Base-by-base conservation (phyloP, 2,888 invertebrate genomes). In the Chloromyia formosa region DNA sequence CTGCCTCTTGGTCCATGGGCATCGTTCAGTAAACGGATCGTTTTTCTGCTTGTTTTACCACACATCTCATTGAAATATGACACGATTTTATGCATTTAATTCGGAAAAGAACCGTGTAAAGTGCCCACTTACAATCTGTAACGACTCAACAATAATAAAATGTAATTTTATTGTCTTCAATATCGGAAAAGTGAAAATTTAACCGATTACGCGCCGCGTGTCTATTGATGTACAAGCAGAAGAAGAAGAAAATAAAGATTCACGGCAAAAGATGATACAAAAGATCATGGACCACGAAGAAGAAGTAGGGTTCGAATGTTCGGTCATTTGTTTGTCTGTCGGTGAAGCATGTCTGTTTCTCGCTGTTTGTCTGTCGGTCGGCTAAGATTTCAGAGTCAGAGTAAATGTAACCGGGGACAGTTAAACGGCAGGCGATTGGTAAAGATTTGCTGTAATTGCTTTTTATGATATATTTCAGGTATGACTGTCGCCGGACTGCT, bases 71-170 rank as follows among this genome's bases (percentile, higher is more conserved):
- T 56, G 71, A 56, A 71, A 71, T 71, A 71, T 71, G 71, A 71
- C 71, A 71, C 71, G 71, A 71, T 71, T 71, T 71, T 71, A 71
- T 71, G 56, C 71, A 56, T 71, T 71, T 71, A 71, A 71, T 71
- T 71, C 69, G 40, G 40, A 71, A 68, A 71, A 56, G 71, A 71
- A 23, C 71, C 56, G 71, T 71, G 71, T 71, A 69, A 56, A 71
- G 71, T 71, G 71, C 71, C 71, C 58, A 71, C 71, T 71, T 71
- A 71, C 71, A 71, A 71, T 71, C 71, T 58, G 71, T 71, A 71
- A 71, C 71, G 71, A 71, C 71, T 71, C 58, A 56, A 71, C 71
- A 71, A 66, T 58, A 71, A 71, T 71, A 71, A 71, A 71, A 71
- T 71, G 71, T 56, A 71, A 71, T 71, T 71, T 71, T 71, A 71